phyloP scores from a whole-genome alignment of 2,113 vertebrate genomes.

The Proteles cristata region DNA sequence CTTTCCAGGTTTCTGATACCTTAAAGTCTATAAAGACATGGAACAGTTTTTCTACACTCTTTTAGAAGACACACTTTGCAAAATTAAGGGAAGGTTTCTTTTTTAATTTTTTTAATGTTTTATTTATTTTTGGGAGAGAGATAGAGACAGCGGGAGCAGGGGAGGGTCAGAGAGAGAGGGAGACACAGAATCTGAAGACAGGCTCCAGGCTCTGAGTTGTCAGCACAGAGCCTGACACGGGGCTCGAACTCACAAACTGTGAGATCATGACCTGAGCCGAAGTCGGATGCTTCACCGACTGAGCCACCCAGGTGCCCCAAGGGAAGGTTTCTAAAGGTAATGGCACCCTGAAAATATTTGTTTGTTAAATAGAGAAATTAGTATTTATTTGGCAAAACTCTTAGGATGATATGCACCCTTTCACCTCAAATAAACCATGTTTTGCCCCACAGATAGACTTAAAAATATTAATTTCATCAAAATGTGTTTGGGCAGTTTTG shows the following conservation, averaged over 20 bases:
- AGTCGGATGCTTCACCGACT: too few relatives aligned
- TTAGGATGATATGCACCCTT: neutral
- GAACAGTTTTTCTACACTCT: neutral
- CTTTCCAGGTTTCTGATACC: neutral
- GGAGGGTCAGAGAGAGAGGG: too few relatives aligned
- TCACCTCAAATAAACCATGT: neutral
- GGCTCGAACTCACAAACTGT: too few relatives aligned
- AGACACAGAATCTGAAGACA: too few relatives aligned
- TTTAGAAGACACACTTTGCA: neutral
- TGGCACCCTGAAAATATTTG: neutral
- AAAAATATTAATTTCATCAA: slow-evolving; percentile 30
- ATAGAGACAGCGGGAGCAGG: too few relatives aligned
- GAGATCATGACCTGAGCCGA: too few relatives aligned
- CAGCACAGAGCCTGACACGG: too few relatives aligned
- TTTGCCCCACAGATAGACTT: neutral
- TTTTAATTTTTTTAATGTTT: too few relatives aligned
- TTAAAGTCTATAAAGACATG: neutral
- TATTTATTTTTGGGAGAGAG: too few relatives aligned
- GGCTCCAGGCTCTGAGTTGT: too few relatives aligned
- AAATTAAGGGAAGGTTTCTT: neutral
- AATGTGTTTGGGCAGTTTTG: slow-evolving; percentile 22
- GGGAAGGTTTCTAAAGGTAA: slow-evolving; percentile 20
- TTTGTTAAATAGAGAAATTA: neutral
- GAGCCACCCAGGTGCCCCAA: neutral
- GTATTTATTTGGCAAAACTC: neutral